These are phyloP conservation scores for Dioctria rufipes DNA, from an alignment of 2,888 invertebrate species.

Conservation along the genomic window DNA sequence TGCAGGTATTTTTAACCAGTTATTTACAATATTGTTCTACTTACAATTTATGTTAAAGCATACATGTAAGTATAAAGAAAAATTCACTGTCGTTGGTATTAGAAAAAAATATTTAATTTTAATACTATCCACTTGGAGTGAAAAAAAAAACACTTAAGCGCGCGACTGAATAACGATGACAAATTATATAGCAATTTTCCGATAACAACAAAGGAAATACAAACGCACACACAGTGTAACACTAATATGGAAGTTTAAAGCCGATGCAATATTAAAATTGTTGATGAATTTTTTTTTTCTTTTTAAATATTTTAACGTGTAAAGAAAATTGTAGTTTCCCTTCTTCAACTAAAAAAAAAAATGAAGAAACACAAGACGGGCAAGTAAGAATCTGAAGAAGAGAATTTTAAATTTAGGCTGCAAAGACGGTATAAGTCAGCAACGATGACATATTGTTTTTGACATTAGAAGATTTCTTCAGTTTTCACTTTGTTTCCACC, in stretches of 20 bases:
- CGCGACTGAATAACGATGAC: neutral
- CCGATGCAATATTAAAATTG: neutral
- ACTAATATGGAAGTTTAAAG: neutral
- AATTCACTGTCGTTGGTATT: neutral
- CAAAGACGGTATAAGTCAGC: constrained; percentile 25
- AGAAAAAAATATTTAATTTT: neutral
- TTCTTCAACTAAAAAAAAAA: constrained; percentile 4
- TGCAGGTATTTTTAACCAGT: neutral
- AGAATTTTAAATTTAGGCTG: constrained; percentile 34
- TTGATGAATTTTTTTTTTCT: neutral
- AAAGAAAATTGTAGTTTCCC: neutral
- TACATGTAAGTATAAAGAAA: neutral
- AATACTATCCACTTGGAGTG: neutral
- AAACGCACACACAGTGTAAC: neutral
- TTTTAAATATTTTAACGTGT: neutral
- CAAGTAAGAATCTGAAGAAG: constrained; percentile 18
- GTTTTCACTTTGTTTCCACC: constrained; percentile 21
- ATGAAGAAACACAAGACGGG: constrained; percentile 2
- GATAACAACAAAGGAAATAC: neutral
- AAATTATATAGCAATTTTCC: neutral
- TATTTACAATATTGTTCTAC: neutral
- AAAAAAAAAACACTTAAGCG: neutral
- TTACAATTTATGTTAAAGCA: too few relatives aligned
- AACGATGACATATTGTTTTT: constrained; percentile 28
- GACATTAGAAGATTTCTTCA: constrained; percentile 20